phyloP scores from a whole-genome alignment of 1,140 invertebrate genomes.

The Trichogramma pretiosum region DNA sequence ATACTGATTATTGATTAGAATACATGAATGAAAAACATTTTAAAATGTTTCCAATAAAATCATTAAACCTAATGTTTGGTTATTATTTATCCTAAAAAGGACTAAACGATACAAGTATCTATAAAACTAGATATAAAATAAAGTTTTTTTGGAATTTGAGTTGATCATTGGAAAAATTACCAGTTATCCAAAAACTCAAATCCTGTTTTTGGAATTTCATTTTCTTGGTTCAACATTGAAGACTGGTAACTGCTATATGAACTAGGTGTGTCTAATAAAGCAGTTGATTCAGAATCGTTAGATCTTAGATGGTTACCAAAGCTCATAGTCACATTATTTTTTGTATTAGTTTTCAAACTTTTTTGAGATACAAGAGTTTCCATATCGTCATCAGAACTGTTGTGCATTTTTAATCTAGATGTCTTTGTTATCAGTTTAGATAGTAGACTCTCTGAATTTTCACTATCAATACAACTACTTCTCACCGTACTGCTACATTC shows the following conservation, averaged over 20 bases:
- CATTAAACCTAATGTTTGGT: too few relatives aligned
- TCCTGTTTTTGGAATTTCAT: conserved; percentile 61
- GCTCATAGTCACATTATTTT: conserved; percentile 31
- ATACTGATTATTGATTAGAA: too few relatives aligned
- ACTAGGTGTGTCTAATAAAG: conserved; percentile 35
- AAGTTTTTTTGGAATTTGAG: too few relatives aligned
- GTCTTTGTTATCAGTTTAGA: conserved; percentile 39
- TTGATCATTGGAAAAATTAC: too few relatives aligned
- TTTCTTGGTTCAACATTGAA: conserved; percentile 34
- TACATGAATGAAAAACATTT: too few relatives aligned
- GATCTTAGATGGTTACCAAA: conserved; percentile 35
- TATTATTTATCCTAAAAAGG: too few relatives aligned
- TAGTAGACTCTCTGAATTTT: conserved; percentile 34
- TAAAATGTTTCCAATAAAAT: too few relatives aligned
- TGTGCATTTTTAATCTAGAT: conserved; percentile 36
- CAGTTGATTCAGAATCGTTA: conserved; percentile 35
- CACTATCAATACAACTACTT: conserved; percentile 22
- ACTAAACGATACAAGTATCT: too few relatives aligned
- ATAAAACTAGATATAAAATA: too few relatives aligned
- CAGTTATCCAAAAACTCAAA: conserved; percentile 68
- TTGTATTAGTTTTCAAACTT: conserved; percentile 13
- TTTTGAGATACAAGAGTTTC: conserved; percentile 32
- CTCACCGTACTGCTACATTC: conserved; percentile 26
- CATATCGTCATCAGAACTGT: conserved; percentile 32
- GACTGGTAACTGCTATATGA: conserved; percentile 37